Conservation (phyloP, 2,797 vertebrate species). For the Acanthopagrus latus region DNA sequence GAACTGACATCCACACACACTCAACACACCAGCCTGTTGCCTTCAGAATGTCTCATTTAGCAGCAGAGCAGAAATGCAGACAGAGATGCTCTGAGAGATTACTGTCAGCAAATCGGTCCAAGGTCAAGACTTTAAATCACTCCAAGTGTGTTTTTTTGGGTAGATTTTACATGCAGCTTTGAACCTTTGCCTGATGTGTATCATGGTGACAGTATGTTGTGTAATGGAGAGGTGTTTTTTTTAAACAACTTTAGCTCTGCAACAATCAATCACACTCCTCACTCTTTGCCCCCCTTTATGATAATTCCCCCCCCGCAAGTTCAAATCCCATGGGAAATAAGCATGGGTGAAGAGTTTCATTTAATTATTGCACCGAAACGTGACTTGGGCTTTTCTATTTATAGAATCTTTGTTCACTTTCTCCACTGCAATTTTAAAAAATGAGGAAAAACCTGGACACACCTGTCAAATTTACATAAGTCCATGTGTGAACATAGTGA, state of each 20-base stretch:
- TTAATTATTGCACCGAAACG: conserved; percentile 45
- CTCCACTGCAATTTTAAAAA: background rate
- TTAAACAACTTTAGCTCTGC: conserved; percentile 17
- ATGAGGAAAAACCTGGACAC: background rate
- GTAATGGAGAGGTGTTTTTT: background rate
- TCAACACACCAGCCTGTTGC: conserved; percentile 70
- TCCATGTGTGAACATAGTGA: background rate
- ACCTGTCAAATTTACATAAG: background rate
- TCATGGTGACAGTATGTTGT: background rate
- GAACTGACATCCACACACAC: conserved; percentile 69
- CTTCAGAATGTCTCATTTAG: conserved; percentile 72
- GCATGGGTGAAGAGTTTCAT: conserved; percentile 35
- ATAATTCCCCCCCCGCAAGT: conserved; percentile 16
- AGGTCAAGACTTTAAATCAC: conserved; percentile 26
- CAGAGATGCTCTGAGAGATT: conserved; percentile 58
- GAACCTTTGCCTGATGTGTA: background rate
- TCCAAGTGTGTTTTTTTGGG: background rate
- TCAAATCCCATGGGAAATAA: conserved; percentile 50
- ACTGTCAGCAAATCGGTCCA: conserved; percentile 44
- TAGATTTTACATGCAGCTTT: conserved; percentile 10
- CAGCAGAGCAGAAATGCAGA: conserved; percentile 73
- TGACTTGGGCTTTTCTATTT: conserved; percentile 6
- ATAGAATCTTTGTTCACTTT: conserved; percentile 1
- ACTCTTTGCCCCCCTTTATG: conserved; percentile 31
- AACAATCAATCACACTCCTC: conserved; percentile 36